Evolutionary conservation across 2,113 vertebrate genomes (phyloP).

Genomic region (Ailuropoda melanoleuca): DNA sequence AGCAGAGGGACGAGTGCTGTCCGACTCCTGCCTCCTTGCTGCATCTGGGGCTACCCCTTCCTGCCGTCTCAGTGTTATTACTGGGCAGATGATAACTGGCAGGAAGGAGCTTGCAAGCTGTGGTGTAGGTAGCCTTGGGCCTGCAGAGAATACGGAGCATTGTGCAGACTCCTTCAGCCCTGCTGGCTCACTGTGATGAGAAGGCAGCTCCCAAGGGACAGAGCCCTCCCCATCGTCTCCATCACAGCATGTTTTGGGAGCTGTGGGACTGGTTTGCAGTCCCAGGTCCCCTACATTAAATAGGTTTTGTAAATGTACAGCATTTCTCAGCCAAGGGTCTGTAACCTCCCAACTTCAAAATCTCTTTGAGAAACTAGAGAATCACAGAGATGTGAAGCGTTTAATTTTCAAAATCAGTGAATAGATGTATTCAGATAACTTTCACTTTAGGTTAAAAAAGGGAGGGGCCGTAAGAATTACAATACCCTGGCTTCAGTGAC

Average conservation of each 20-base stretch:
- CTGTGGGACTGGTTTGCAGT: not conserved
- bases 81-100: fast-evolving
- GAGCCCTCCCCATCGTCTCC: not conserved
- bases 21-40: not conserved
- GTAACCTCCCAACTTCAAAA: not conserved
- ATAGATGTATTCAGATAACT: not conserved
- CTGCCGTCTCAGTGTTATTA: not conserved
- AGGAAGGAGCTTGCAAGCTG: not conserved
- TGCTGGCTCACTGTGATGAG: not conserved
- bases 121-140: not conserved
- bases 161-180: not conserved
- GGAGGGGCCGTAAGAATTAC: not conserved
- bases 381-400: not conserved
- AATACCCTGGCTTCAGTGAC: not conserved
- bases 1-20: not conserved
- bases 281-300: not conserved
- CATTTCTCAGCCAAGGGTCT: not conserved
- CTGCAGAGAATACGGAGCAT: not conserved
- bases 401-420: not conserved
- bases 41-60: not conserved
- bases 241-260: not conserved
- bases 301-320: not conserved
- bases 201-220: not conserved
- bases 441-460: not conserved
- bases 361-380: not conserved